Evolutionary conservation across 2,888 invertebrate genomes (phyloP).

Genomic region (Zeuzera pyrina): DNA sequence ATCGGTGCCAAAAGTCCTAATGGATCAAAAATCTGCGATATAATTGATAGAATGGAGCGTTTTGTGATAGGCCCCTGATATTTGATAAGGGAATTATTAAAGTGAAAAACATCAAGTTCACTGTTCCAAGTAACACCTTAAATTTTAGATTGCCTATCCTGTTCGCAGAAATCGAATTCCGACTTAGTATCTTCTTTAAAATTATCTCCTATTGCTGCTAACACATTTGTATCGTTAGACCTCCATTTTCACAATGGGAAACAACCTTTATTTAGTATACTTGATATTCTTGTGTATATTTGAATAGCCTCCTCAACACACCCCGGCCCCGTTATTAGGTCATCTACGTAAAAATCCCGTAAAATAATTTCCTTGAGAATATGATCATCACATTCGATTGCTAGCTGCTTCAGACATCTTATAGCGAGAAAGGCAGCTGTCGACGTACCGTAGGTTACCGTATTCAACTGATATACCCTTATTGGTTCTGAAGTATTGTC

Average conservation of each 20-base stretch:
- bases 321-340: neutral
- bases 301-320: neutral
- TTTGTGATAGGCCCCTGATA: no score
- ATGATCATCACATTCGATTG: neutral
- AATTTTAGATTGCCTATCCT: no score
- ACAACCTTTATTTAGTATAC: slow-evolving; percentile 1
- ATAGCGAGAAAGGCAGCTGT: slow-evolving; percentile 14
- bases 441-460: slow-evolving; percentile 17
- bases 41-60: no score
- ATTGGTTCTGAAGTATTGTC: slow-evolving; percentile 11
- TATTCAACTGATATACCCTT: slow-evolving; percentile 12
- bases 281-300: slow-evolving; percentile 1
- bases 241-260: neutral
- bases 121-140: no score
- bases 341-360: slow-evolving; percentile 6
- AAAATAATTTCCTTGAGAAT: slow-evolving; percentile 1
- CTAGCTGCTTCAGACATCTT: slow-evolving; percentile 9
- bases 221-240: no score
- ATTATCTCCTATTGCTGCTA: no score
- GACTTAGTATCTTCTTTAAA: no score
- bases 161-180: no score
- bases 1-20: no score
- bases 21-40: no score
- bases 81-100: no score
- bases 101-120: no score